Evolutionary conservation across 2,888 invertebrate genomes (phyloP).

Genomic region (Eilema griseolum): DNA sequence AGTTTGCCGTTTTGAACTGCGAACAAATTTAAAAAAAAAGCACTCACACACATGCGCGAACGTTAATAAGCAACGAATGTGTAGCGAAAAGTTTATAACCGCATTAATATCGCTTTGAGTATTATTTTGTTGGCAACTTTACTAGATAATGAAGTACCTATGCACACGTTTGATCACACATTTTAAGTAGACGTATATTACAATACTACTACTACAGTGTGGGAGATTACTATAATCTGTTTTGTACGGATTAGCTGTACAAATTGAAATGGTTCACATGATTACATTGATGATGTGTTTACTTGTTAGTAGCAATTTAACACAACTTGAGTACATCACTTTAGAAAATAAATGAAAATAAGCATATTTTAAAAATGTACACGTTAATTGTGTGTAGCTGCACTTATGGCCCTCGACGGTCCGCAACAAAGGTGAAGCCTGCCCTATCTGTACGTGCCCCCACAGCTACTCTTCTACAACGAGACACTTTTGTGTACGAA

Average conservation of each 20-base stretch:
- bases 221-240: conserved; percentile 18
- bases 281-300: neutral
- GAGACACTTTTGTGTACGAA: conserved; percentile 66
- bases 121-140: conserved; percentile 51
- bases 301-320: neutral
- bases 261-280: conserved; percentile 12
- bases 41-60: conserved; percentile 38
- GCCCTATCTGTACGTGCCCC: conserved; percentile 71
- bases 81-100: conserved; percentile 58
- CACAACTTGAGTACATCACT: conserved; percentile 6
- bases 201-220: no score
- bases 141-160: conserved; percentile 50
- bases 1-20: conserved; percentile 65
- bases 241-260: conserved; percentile 13
- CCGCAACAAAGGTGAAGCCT: conserved; percentile 70
- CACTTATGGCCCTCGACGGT: conserved; percentile 56
- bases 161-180: conserved; percentile 29
- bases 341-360: conserved; percentile 35
- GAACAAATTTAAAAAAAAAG: conserved; percentile 61
- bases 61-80: conserved; percentile 57
- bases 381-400: conserved; percentile 49
- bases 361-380: conserved; percentile 55
- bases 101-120: conserved; percentile 56
- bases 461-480: conserved; percentile 54
- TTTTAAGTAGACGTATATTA: conserved; percentile 18